A percentile compares a stretch with the other conserved stretches of the same genome.
Conservation (phyloP, 1,140 invertebrate genomes). For the Pentalonia nigronervosa region DNA sequence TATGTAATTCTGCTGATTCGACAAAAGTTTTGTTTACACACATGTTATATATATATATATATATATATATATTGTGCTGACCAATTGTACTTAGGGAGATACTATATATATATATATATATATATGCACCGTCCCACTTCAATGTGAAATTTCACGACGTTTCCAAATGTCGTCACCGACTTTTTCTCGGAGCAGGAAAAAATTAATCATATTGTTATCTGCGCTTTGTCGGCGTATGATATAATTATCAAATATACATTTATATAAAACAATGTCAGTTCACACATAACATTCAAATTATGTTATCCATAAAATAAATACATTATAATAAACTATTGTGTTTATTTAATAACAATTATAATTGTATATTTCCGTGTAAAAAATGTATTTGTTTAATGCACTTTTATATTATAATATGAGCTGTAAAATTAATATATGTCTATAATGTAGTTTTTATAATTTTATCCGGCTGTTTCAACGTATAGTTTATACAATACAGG, state of each 20-base stretch:
- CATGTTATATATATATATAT: background rate
- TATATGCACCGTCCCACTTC: background rate
- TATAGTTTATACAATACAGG: background rate
- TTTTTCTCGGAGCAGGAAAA: background rate
- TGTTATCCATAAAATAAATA: background rate
- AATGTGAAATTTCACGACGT: constrained; percentile 11
- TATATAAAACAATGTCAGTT: background rate
- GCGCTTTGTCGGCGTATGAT: background rate
- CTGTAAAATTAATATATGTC: background rate
- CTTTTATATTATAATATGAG: background rate
- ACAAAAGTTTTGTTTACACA: background rate
- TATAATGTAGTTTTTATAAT: background rate
- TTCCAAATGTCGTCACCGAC: constrained; percentile 10
- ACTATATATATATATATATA: no score
- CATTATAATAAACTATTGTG: background rate
- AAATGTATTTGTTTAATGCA: background rate
- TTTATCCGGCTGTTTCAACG: background rate
- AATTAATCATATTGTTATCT: background rate
- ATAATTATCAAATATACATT: background rate
- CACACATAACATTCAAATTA: background rate
- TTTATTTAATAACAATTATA: background rate
- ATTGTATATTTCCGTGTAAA: background rate
- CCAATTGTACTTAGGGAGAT: background rate
- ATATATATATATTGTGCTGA: background rate
- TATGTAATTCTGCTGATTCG: background rate